Percentiles rank a stretch among this genome's conserved stretches.
phyloP scores from a whole-genome alignment of 2,888 invertebrate genomes.

The Tupiocoris notatus region DNA sequence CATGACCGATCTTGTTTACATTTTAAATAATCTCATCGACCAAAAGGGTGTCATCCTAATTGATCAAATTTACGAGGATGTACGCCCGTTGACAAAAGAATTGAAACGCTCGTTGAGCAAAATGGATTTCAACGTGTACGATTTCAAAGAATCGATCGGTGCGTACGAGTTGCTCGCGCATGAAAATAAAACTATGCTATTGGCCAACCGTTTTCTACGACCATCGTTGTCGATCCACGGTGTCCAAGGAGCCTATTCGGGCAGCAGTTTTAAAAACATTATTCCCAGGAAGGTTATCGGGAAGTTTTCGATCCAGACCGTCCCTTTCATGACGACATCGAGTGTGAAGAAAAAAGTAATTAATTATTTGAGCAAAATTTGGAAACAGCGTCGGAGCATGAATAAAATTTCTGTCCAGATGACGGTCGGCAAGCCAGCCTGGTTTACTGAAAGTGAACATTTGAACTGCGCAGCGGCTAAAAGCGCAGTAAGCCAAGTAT shows the following conservation, averaged over 20 bases:
- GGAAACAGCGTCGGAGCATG: conserved; percentile 4
- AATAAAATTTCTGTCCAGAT: conserved; percentile 25
- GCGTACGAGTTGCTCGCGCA: background rate
- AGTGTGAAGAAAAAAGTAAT: conserved; percentile 14
- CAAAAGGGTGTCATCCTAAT: conserved; percentile 5
- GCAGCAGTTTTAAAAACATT: background rate
- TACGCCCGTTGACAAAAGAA: conserved; percentile 16
- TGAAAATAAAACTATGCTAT: conserved; percentile 17
- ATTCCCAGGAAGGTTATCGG: conserved; percentile 23
- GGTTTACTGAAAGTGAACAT: conserved; percentile 15
- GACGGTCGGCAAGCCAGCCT: conserved; percentile 18
- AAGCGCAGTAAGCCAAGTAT: conserved; percentile 1
- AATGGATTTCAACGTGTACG: conserved; percentile 9
- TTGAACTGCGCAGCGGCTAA: conserved; percentile 7
- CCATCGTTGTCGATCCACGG: conserved; percentile 35
- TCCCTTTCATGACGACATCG: conserved; percentile 6
- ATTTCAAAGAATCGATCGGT: conserved; percentile 4
- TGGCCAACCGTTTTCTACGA: background rate
- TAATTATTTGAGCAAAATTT: conserved; percentile 9
- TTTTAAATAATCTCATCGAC: conserved; percentile 22
- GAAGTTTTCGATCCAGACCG: conserved; percentile 24
- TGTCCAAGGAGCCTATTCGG: conserved; percentile 8
- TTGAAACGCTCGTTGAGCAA: background rate
- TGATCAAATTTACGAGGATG: conserved; percentile 18
- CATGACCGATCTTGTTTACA: conserved; percentile 16